These are phyloP conservation scores for Danio rerio DNA, from an alignment of 2,113 vertebrate species.

Conservation along the genomic window DNA sequence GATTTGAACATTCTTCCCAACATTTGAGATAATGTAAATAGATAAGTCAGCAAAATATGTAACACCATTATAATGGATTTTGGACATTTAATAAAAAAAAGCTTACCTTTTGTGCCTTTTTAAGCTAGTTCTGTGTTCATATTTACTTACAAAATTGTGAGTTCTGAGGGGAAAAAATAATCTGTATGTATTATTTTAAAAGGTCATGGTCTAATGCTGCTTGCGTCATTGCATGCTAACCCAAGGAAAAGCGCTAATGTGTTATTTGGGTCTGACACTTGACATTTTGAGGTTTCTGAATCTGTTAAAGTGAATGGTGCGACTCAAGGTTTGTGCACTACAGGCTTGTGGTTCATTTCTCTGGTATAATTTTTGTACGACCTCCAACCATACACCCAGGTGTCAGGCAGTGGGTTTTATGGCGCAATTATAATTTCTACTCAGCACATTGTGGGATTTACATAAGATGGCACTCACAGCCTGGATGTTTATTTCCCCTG, in stretches of 20 bases:
- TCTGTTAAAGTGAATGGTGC: background rate
- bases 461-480: background rate
- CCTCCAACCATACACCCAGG: background rate
- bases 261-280: slow-evolving; percentile 22
- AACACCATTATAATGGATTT: no score
- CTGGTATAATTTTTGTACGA: background rate
- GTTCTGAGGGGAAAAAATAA: no score
- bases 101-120: no score
- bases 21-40: no score
- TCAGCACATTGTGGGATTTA: slow-evolving; percentile 19
- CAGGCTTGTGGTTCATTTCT: background rate
- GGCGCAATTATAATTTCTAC: slow-evolving; percentile 9
- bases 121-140: no score
- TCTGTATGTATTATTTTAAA: background rate
- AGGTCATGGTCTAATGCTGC: background rate
- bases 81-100: no score
- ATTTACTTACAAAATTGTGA: no score
- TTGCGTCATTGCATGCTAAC: background rate
- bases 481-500: slow-evolving; percentile 20
- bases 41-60: no score
- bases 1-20: no score
- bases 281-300: slow-evolving; percentile 5
- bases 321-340: background rate
- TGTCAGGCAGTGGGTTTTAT: slow-evolving; percentile 7
- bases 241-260: background rate